Conservation (phyloP, 2,888 invertebrate species). For the Therioaphis trifolii region DNA sequence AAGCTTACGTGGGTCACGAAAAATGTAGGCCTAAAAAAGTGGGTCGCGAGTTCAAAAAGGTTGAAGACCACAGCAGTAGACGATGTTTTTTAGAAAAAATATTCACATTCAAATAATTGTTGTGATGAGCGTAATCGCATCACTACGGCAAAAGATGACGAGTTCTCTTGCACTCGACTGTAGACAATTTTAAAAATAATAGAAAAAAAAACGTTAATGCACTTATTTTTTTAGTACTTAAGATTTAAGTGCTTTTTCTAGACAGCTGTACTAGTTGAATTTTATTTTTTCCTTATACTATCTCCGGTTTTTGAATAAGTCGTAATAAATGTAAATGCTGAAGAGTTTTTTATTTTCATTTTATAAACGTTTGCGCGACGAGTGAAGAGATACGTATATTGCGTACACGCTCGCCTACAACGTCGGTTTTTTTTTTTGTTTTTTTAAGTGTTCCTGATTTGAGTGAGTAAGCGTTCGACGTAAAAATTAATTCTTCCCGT, state of each 20-base stretch:
- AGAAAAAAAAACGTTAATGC: conserved; percentile 8
- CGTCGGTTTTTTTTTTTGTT: too few species aligned
- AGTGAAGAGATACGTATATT: neutral
- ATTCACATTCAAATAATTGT: conserved; percentile 4
- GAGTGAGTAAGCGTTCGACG: too few species aligned
- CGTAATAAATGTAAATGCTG: neutral
- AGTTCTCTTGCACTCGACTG: neutral
- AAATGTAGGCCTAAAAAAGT: too few species aligned
- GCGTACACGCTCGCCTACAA: too few species aligned
- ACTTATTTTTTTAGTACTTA: conserved; percentile 6
- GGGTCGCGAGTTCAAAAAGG: too few species aligned
- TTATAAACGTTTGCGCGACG: neutral
- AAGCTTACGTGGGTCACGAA: too few species aligned
- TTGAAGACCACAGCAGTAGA: too few species aligned
- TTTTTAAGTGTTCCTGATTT: too few species aligned
- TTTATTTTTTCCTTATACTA: neutral
- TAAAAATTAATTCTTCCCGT: too few species aligned
- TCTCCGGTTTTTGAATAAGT: too few species aligned
- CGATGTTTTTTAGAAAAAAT: neutral
- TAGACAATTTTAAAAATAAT: conserved; percentile 10
- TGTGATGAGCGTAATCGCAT: neutral
- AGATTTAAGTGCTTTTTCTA: neutral
- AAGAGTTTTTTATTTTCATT: neutral
- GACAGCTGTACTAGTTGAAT: neutral
- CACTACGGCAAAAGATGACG: neutral